Evolutionary conservation across 1,140 invertebrate genomes (phyloP), one percentile per base, ranked within the genome.

Genomic region (Homarus americanus): DNA sequence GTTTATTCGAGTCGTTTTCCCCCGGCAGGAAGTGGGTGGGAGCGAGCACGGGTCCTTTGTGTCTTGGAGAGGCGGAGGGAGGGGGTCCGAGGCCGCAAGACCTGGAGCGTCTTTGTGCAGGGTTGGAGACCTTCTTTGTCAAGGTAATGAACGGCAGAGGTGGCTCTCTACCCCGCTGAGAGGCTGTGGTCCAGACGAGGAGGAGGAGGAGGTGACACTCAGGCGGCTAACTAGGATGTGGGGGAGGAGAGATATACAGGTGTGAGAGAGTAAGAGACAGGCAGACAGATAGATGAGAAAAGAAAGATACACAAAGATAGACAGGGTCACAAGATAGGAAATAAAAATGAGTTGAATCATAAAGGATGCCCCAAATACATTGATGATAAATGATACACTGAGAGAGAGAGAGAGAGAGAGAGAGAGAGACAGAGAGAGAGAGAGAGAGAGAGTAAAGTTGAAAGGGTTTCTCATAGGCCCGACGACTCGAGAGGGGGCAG

Each of bases 71-170:
- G 76, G 17, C 58, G n/a, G 20, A 41, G 75, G 86, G 36, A 41
- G 75, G 86, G 85, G 86, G 86, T 36, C 86, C 86, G 15, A 36
- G 34, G 75, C 86, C 86, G 58, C 86, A 87, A 76, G 58, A 87
- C 86, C 76, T 38, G 15, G 86, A 69, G 53, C 24, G 76, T 41
- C 75, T 58, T 79, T 87, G 36, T 76, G 75, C 28, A 63, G 49
- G 32, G 24, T 28, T 49, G 28, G 75, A 20, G 44, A 28, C 49
- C 49, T 53, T 69, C 86, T 87, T 87, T 87, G 86, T 87, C 38
- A 80, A 32, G 75, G 86, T 87, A 87, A 87, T 87, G 86, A 87
- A 87, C 75, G 86, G 86, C 3, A 32, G 53, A 87, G 86, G 86
- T 80, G 86, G 36, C 76, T 79, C 76, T 80, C 53, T 24, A 12